phyloP scores from a whole-genome alignment of 2,797 vertebrate genomes.

The Macroramphosus scolopax region DNA sequence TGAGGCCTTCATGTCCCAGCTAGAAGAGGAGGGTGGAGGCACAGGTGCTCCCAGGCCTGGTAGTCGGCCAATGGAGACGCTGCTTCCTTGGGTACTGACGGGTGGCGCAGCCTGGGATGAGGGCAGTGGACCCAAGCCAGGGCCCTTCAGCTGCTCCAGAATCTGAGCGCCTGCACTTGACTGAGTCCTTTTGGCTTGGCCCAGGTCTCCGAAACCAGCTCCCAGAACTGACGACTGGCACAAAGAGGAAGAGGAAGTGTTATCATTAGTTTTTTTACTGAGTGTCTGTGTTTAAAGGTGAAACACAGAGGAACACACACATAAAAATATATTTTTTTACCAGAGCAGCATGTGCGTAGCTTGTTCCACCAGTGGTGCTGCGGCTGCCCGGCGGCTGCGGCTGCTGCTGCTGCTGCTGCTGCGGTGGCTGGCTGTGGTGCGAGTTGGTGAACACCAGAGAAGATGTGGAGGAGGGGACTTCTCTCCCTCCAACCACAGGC shows the following conservation, averaged over 20 bases:
- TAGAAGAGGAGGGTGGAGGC: conserved; percentile 68
- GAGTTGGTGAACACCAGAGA: conserved; percentile 94
- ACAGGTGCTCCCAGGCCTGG: conserved; percentile 64
- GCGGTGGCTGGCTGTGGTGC: conserved; percentile 79
- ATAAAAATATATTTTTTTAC: conserved; percentile 70
- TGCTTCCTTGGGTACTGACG: conserved; percentile 70
- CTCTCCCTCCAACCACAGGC: conserved; percentile 75
- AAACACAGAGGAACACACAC: not conserved
- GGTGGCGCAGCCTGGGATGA: conserved; percentile 72
- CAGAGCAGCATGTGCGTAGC: conserved; percentile 89
- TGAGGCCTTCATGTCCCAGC: conserved; percentile 88
- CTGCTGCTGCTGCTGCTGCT: conserved; percentile 33
- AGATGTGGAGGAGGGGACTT: conserved; percentile 81
- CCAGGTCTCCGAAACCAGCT: conserved; percentile 90
- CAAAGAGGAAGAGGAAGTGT: not conserved
- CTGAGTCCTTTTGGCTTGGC: conserved; percentile 82
- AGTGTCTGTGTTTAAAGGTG: not conserved
- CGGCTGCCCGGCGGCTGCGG: conserved; percentile 70
- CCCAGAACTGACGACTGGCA: conserved; percentile 88
- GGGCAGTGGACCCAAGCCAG: conserved; percentile 84
- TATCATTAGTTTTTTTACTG: not conserved
- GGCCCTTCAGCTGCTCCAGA: conserved; percentile 89
- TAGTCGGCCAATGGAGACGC: conserved; percentile 65
- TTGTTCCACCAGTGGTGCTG: conserved; percentile 74
- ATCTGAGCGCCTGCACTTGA: conserved; percentile 86